Evolutionary conservation across 2,113 vertebrate genomes (phyloP).

Genomic region (Corynorhinus townsendii): DNA sequence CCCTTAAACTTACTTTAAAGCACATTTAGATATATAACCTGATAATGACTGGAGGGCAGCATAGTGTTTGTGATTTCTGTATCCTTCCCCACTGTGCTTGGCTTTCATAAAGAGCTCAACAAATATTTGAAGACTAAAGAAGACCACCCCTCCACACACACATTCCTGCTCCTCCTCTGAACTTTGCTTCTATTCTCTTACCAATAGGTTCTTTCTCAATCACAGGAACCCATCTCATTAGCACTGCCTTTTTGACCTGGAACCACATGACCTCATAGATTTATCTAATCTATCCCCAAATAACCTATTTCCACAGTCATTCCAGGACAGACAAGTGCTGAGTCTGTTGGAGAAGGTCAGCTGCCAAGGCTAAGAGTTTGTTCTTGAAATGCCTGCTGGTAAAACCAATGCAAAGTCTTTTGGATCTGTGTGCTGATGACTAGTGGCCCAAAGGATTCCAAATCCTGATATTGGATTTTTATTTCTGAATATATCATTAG

Average conservation of each 20-base stretch:
- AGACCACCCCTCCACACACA: rapidly evolving
- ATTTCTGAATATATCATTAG: slow-evolving; percentile 46
- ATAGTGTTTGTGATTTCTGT: not conserved
- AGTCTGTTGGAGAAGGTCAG: not conserved
- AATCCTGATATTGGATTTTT: slow-evolving; percentile 10
- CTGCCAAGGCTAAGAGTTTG: not conserved
- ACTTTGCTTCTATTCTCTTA: not conserved
- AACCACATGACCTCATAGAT: not conserved
- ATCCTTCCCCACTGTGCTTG: not conserved
- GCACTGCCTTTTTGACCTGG: not conserved
- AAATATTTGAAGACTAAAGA: not conserved
- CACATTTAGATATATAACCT: not conserved
- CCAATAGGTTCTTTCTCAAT: not conserved
- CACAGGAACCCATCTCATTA: not conserved
- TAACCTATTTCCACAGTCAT: not conserved
- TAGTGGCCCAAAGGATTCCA: not conserved
- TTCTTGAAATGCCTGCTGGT: not conserved
- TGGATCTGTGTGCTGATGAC: not conserved
- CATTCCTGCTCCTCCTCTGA: not conserved
- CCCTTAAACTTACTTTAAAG: not conserved
- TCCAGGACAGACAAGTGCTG: not conserved
- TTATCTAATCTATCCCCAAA: not conserved
- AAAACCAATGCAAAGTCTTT: not conserved
- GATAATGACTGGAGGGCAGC: not conserved
- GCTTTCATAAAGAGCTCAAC: not conserved